Conservation (phyloP, 2,113 vertebrate species). For the Oryzias javanicus region DNA sequence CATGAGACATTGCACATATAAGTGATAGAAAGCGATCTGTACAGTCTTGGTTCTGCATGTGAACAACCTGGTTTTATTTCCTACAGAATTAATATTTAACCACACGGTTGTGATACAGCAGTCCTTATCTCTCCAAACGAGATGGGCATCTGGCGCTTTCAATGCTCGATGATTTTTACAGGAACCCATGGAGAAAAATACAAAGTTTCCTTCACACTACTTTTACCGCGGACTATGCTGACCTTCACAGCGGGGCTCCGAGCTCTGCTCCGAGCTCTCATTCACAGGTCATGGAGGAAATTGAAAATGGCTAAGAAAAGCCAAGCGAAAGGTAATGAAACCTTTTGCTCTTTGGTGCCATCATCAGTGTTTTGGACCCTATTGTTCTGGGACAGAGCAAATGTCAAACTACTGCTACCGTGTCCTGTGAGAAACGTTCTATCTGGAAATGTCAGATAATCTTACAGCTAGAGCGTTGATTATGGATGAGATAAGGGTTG, state of each 20-base stretch:
- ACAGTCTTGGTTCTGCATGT: background rate
- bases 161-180: slow-evolving; percentile 50
- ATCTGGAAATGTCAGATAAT: background rate
- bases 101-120: slow-evolving; percentile 28
- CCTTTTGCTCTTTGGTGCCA: slow-evolving; percentile 4
- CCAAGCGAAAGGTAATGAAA: slow-evolving; percentile 39
- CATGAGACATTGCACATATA: too few relatives aligned
- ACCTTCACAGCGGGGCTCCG: slow-evolving; percentile 53
- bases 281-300: slow-evolving; percentile 36
- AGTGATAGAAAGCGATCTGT: too few relatives aligned
- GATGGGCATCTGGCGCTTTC: slow-evolving; percentile 61
- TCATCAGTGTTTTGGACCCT: background rate
- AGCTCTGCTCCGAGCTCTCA: slow-evolving; percentile 23
- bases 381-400: slow-evolving; percentile 9
- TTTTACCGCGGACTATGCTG: slow-evolving; percentile 57
- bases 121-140: slow-evolving; percentile 64
- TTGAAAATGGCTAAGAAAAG: slow-evolving; percentile 45
- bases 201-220: slow-evolving; percentile 43
- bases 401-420: slow-evolving; percentile 13
- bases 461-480: background rate
- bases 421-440: background rate
- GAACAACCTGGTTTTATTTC: slow-evolving; percentile 24
- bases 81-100: slow-evolving; percentile 38
- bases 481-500: background rate
- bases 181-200: slow-evolving; percentile 6